These are phyloP conservation scores for Delphinapterus leucas DNA, from an alignment of 2,113 vertebrate genomes.

Conservation along the genomic window DNA sequence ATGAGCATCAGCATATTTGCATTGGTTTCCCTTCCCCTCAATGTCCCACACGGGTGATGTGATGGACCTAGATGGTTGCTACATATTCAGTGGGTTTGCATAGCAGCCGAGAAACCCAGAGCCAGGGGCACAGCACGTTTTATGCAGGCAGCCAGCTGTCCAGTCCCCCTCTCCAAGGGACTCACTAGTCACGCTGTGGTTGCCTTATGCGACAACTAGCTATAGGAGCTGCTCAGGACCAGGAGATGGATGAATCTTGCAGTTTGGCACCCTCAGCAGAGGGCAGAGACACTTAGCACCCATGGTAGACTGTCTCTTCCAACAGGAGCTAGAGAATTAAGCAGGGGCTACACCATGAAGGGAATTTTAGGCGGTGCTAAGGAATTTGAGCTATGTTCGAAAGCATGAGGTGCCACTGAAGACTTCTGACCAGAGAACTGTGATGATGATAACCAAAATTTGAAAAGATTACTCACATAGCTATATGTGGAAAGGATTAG, in stretches of 20 bases:
- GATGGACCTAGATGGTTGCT: not conserved
- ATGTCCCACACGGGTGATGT: too few species aligned
- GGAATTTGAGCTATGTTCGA: not conserved
- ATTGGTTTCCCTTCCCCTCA: not conserved
- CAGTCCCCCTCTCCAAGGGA: not conserved
- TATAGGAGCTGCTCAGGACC: not conserved
- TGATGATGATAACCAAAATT: not conserved
- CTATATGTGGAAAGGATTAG: not conserved
- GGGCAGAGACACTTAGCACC: not conserved
- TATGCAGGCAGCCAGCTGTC: not conserved
- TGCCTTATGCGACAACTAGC: not conserved
- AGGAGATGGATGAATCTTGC: not conserved
- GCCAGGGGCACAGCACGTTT: not conserved
- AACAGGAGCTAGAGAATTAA: not conserved
- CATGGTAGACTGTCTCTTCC: not conserved
- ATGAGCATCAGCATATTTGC: not conserved
- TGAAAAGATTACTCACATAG: not conserved
- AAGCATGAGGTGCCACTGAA: not conserved
- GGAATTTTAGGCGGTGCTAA: not conserved
- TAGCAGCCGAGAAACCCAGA: not conserved
- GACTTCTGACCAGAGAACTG: not conserved
- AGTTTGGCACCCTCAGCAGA: not conserved
- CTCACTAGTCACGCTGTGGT: not conserved
- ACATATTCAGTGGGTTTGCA: not conserved
- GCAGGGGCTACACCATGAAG: not conserved